Evolutionary conservation across 2,797 vertebrate genomes (phyloP).

Genomic region (Neoniphon sammara): DNA sequence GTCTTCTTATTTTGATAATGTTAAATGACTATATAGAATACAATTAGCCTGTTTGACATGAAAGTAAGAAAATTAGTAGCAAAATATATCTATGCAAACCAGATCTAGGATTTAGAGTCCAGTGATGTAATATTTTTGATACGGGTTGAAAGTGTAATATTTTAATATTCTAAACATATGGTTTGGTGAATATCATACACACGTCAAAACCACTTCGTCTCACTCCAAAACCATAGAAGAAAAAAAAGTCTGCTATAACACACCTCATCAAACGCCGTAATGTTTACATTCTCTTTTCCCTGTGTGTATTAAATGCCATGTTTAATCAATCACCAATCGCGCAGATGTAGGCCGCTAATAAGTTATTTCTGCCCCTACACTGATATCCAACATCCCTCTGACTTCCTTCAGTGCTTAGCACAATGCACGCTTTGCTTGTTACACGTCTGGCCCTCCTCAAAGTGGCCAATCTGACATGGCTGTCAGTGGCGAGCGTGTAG

Average conservation of each 20-base stretch:
- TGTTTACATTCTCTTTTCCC: neutral
- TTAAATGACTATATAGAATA: conserved; percentile 2
- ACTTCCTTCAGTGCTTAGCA: conserved; percentile 21
- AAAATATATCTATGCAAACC: neutral
- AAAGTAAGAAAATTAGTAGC: neutral
- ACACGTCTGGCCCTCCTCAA: conserved; percentile 56
- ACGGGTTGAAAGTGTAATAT: neutral
- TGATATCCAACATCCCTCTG: neutral
- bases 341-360: conserved; percentile 3
- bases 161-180: neutral
- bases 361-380: conserved; percentile 19
- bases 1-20: neutral
- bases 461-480: conserved; percentile 59
- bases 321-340: conserved; percentile 1
- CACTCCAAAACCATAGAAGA: neutral
- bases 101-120: neutral
- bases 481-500: conserved; percentile 69
- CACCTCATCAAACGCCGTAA: neutral
- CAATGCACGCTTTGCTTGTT: conserved; percentile 32
- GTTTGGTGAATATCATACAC: neutral
- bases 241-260: neutral
- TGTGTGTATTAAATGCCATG: conserved; percentile 2
- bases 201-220: neutral
- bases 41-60: neutral
- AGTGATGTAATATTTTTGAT: no score